Evolutionary conservation across 2,113 vertebrate species (phyloP), one percentile per base, ranked within the genome.

Genomic region (Drymodes brunneopygia): DNA sequence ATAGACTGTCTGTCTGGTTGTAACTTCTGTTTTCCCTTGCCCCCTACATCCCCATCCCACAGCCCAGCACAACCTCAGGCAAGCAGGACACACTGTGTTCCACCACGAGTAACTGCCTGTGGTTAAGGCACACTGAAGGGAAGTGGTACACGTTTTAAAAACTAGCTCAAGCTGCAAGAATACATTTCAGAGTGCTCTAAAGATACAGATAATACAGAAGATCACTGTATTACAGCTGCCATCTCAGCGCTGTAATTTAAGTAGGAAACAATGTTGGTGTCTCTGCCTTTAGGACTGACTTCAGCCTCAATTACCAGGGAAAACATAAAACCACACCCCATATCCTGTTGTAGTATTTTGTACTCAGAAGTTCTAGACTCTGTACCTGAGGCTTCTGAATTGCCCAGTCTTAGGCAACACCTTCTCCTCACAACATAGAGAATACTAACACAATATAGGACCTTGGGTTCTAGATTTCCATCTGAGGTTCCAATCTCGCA

Each of bases 91-190:
- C 3, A 6, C 14, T 36, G 15, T 20, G 36, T 11, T 56, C 24
- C 20, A 51, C 21, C 47, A 50, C 0, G 2, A 1, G 0, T 24
- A 69, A 40, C 33, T 56, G n/a, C 11, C 28, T 12, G 4, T 1
- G 20, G 44, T 47, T 54, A 81, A 60, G 42, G 40, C 17, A 23
- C 0, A 1, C 38, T 45, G 28, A 24, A 64, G 45, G 33, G 35
- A 86, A 45, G 25, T 7, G 4, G 28, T 6, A 35, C 16, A 48
- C 17, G 2, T 56, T 61, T 79, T 60, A 18, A 24, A 64, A 83
- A 83, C 38, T 24, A 29, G 18, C 15, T 83, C 73, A 90, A 5
- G 3, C 45, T 51, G 33, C 56, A 86, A 65, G 40, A 60, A 56
- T 18, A 20, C 20, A 35, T 38, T 90, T 84, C 47, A 81, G 86